Evolutionary conservation across 2,888 invertebrate genomes (phyloP).

Genomic region (Cheiracanthium punctorium): DNA sequence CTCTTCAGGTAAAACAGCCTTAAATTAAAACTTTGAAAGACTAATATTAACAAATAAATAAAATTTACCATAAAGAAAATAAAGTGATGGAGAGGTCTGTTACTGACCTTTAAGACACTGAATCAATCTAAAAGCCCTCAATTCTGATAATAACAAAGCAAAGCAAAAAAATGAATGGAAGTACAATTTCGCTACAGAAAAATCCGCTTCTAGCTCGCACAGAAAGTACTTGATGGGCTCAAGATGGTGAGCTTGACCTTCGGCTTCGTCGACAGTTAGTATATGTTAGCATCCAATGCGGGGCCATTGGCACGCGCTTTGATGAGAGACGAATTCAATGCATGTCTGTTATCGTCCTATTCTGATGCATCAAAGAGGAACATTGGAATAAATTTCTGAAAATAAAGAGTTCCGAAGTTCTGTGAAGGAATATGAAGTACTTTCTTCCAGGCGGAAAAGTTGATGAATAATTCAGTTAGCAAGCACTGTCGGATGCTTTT

Average conservation of each 20-base stretch:
- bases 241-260: not conserved
- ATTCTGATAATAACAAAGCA: not conserved
- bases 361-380: not conserved
- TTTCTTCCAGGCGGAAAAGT: not conserved
- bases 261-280: not conserved
- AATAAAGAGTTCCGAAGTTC: not conserved
- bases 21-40: no score
- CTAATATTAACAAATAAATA: no score
- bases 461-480: not conserved
- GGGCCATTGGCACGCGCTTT: constrained; percentile 4
- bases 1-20: no score
- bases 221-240: not conserved
- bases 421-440: not conserved
- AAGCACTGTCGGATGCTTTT: no score
- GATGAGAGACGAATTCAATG: constrained; percentile 3
- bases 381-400: not conserved
- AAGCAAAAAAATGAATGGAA: not conserved
- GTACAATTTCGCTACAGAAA: not conserved
- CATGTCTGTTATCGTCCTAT: not conserved
- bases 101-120: no score
- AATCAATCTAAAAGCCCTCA: no score
- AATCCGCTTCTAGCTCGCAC: not conserved
- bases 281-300: not conserved
- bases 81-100: no score
- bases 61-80: no score